Base-by-base conservation (phyloP, 64 coral and sea anemone species). In the Porites lutea region DNA sequence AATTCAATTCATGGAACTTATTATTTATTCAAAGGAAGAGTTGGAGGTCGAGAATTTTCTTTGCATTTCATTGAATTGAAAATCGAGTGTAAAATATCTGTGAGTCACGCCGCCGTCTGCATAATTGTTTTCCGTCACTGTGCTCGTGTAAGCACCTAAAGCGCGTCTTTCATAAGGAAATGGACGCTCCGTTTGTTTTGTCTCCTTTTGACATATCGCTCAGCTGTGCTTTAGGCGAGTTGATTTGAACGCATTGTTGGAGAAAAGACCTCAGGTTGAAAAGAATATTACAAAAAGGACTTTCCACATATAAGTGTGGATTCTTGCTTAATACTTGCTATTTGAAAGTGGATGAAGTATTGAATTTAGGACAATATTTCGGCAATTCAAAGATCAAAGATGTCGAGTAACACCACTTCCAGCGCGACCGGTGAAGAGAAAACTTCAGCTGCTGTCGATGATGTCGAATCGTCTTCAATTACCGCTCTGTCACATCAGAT, bases 61-160 rank as follows among this genome's bases (percentile, higher is more conserved):
- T 7, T 67, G 81, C 81, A 84, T 68, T 84, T 84, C 81, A 70
- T 84, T 68, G 61, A 84, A 84, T 84, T 84, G 81, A 84, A 84
- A 84, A 84, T 52, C 62, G 18, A 84, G 81, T 84, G 62, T 65
- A 83, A 83, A 83, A 66, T 66, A 7, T 65, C 59, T 65, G 37
- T 23, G 62, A 67, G 81, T 84, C 81, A 84, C 81, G 81, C 81
- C 63, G 81, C 45, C 52, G 51, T 84, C 8, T 84, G 62, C 81
- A 68, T 84, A 47, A 84, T 18, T 48, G 69, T 68, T 68, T 48
- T 49, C 48, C 64, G 63, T 84, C 45, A 84, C 64, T 65, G 45
- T 52, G 27, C 44, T 47, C 63, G 61, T 65, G 19, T 18, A 69
- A 44, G 81, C 46, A 65, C 18, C 81, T 13, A 50, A 84, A 84